phyloP scores from a whole-genome alignment of 2,888 invertebrate species.

The Hydrotaea diabolus region DNA sequence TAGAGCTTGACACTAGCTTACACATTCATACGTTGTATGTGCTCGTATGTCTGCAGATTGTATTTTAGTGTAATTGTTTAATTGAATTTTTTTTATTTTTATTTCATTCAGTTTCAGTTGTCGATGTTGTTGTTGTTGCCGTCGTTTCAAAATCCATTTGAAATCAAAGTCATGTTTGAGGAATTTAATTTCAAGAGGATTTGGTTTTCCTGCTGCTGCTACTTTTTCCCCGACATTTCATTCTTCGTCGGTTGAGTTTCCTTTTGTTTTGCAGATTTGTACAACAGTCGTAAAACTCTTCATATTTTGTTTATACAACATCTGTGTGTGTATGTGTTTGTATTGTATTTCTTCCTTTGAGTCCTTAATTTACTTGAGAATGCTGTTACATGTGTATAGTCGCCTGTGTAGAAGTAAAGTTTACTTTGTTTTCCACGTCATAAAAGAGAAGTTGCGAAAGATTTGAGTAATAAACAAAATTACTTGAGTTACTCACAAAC shows the following conservation, averaged over 20 bases:
- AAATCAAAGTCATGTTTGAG: slow-evolving; percentile 34
- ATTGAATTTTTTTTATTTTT: slow-evolving; percentile 30
- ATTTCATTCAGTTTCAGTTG: background rate
- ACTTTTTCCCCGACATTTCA: background rate
- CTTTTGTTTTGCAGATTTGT: background rate
- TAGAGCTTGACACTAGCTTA: background rate
- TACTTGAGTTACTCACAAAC: slow-evolving; percentile 1
- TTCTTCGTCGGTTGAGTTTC: no score
- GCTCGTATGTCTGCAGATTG: background rate
- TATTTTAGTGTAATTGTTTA: slow-evolving; percentile 21
- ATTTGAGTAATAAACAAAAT: slow-evolving; percentile 24
- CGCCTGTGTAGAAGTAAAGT: background rate
- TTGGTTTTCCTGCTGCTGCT: background rate
- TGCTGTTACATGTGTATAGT: background rate
- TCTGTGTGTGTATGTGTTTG: background rate
- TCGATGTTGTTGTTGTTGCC: background rate
- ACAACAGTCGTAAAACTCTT: background rate
- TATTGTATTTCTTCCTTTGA: background rate
- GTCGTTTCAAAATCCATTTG: background rate
- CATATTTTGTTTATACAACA: slow-evolving; percentile 14
- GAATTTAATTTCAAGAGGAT: slow-evolving; percentile 26
- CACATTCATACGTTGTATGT: background rate
- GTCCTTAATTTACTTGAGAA: background rate
- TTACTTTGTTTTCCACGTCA: slow-evolving; percentile 14
- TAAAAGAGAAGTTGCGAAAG: slow-evolving; percentile 18